Evolutionary conservation across 2,888 invertebrate genomes (phyloP), one percentile per base, ranked within the genome.

Genomic region (Diachrysia chrysitis): DNA sequence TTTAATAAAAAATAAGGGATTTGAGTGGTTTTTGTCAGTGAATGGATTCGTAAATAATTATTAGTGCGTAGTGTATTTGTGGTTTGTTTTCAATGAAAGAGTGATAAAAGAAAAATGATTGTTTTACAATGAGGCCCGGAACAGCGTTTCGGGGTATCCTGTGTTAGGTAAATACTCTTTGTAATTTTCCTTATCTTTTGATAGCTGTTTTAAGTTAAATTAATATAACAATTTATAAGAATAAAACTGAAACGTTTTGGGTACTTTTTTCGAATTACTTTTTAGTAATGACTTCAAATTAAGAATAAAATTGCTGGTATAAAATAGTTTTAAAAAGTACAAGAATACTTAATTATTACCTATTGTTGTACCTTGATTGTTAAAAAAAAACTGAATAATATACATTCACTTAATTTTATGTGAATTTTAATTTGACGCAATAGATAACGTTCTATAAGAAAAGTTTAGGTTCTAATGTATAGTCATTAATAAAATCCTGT

Each of bases 141-240:
- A 86, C 79, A 76, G 80, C 69, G 70, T 70, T 78, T 69, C 83
- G 83, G 85, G 82, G 84, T 86, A 85, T 86, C 82, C 86, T 84
- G 82, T 78, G 86, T 87, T 87, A 88, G 91, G 92, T 92, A 88
- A 90, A 84, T 88, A 87, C 78, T 55, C 48, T 58, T 64, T 61
- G 53, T 77, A 55, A 66, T 63, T 63, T 54, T 19, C 37, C 29
- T 37, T 63, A 58, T 63, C 32, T 2, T 63, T 51, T 55, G 17
- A 10, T 71, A 48, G 55, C 23, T 71, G 55, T 17, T 48, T 54
- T 21, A 42, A 10, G 19, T 29, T 37, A 21, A 35, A 19, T 9
- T 5, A 29, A 2, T 46, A 19, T n/a, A n/a, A n/a, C n/a, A n/a
- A n/a, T 14, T 51, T 51, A 12, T 51, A 1, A 48, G 1, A 17